Conservation (phyloP, 2,888 invertebrate species). For the Vannuccia rotundouncinata region DNA sequence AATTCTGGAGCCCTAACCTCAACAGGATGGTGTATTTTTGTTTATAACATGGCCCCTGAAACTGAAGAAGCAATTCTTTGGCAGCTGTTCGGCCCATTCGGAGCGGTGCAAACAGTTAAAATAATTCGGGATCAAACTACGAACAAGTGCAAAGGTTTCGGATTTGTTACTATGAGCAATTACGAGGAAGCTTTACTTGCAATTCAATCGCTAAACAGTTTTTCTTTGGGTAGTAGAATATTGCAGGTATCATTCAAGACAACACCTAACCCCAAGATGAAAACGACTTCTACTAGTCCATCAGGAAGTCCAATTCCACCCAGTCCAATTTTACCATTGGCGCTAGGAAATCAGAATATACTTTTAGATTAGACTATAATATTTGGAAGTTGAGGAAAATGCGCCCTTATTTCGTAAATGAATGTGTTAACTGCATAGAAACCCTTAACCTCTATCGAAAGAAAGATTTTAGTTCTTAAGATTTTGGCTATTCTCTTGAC, state of each 20-base stretch:
- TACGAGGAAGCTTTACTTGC: conserved; percentile 93
- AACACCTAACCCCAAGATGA: conserved; percentile 34
- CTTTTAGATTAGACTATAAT: not conserved
- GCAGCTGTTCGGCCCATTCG: conserved; percentile 93
- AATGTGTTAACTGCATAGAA: too few species aligned
- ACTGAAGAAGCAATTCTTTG: conserved; percentile 83
- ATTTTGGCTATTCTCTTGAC: not conserved
- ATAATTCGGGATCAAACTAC: conserved; percentile 89
- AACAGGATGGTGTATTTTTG: conserved; percentile 85
- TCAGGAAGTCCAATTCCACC: conserved; percentile 25
- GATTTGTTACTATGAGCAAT: conserved; percentile 95
- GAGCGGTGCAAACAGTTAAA: conserved; percentile 92
- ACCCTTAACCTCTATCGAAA: not conserved
- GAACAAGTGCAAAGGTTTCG: conserved; percentile 95
- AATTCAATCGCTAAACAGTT: conserved; percentile 89
- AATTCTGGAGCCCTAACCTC: conserved; percentile 36
- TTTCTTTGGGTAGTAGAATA: conserved; percentile 29
- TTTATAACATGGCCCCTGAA: conserved; percentile 83
- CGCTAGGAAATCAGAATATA: not conserved
- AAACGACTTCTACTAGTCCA: conserved; percentile 33
- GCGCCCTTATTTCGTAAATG: too few species aligned
- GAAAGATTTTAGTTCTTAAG: conserved; percentile 15
- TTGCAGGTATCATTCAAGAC: conserved; percentile 36
- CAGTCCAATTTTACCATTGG: not conserved
- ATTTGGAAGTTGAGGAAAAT: not conserved